phyloP scores from a whole-genome alignment of 2,113 vertebrate species.

The Cyanoderma ruficeps region DNA sequence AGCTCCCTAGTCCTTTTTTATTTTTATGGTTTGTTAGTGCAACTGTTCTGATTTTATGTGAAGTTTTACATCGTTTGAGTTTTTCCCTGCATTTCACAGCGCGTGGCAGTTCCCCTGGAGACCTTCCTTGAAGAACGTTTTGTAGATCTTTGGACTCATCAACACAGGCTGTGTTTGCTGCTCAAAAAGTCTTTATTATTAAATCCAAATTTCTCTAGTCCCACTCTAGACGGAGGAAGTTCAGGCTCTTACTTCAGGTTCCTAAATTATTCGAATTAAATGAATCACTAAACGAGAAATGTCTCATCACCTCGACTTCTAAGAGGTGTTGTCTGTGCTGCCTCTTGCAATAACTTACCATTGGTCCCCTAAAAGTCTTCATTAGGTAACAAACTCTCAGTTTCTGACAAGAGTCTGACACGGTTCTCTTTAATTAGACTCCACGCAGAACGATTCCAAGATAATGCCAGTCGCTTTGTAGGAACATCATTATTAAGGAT shows the following conservation, averaged over 20 bases:
- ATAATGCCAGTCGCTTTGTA: not conserved
- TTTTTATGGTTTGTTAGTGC: not conserved
- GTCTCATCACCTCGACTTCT: not conserved
- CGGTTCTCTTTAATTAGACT: not conserved
- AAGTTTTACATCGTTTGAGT: not conserved
- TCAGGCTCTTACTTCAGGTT: not conserved
- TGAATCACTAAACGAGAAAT: not conserved
- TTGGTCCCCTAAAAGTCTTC: not conserved
- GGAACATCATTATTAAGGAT: constrained; percentile 18
- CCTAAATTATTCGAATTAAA: not conserved
- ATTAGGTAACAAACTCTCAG: not conserved
- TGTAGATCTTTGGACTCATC: not conserved
- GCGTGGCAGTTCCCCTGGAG: not conserved
- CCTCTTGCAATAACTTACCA: not conserved
- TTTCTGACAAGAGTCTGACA: not conserved
- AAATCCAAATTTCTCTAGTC: not conserved
- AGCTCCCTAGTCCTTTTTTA: not conserved
- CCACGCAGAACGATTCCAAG: not conserved
- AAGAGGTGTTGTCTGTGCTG: not conserved
- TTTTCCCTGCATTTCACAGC: not conserved
- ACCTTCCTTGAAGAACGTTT: not conserved
- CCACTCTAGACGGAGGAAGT: not conserved
- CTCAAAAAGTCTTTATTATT: not conserved
- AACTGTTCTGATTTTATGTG: not conserved
- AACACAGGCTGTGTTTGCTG: not conserved